Base-by-base conservation (phyloP, 2,888 invertebrate genomes). In the Mechanitis mazaeus region DNA sequence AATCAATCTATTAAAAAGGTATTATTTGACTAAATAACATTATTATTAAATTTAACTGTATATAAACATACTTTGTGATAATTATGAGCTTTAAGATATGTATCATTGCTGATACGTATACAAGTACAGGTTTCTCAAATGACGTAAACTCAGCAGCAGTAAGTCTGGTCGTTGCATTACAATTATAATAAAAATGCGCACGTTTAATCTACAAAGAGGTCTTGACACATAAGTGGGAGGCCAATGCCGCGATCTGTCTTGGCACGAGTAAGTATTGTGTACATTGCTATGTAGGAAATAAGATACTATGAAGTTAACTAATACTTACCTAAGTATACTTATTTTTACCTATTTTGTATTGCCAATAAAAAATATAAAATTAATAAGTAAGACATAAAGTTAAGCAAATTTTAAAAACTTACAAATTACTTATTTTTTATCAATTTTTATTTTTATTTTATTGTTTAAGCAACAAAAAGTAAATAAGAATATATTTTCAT, bases 201-300 rank as follows among this genome's bases (percentile, higher is more conserved):
- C 53, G 63, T 63, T 57, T 65, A 59, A 65, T 64, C 64, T 58
- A 64, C 61, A 64, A 61, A 65, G 64, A 61, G 64, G 58, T 65
- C 63, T 65, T 58, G 65, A 63, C 64, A 63, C 62, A 63, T 56
- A 55, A 59, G 59, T 53, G 45, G 54, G 61, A 66, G 65, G 65
- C 61, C 65, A 64, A 61, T 66, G 64, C 42, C 65, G 65, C 55
- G 64, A 60, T 64, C 61, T 54, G 55, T 55, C 61, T 63, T 63
- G 55, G 63, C 60, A 63, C 60, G 60, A 59, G 63, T 42, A 45
- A 28, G 4, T 6, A 35, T 45, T 42, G n/a, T 38, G 54, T 38
- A 45, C 12, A 12, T 33, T 31, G n/a, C 33, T 38, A 33, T 33
- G 42, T 54, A 61, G 55, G 55, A 58, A 61, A 47, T 61, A 54